Conservation (phyloP, 2,113 vertebrate genomes). For the Agelaius tricolor region DNA sequence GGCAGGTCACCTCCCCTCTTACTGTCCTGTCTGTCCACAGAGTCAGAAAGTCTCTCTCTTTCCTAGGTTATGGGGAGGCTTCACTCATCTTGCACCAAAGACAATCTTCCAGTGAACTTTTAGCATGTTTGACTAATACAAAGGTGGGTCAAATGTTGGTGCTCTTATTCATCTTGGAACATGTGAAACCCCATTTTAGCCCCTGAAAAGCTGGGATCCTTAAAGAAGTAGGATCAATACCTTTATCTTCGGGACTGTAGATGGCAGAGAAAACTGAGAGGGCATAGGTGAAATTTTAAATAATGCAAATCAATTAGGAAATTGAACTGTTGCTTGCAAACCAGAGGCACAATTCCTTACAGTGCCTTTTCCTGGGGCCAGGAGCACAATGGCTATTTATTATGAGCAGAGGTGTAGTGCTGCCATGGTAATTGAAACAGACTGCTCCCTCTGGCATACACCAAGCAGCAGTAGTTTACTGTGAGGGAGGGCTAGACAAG, state of each 20-base stretch:
- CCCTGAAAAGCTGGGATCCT: not conserved
- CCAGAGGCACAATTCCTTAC: not conserved
- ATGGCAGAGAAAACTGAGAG: not conserved
- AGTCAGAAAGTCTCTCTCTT: not conserved
- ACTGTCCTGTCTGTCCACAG: not conserved
- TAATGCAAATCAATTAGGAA: not conserved
- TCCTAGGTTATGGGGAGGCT: not conserved
- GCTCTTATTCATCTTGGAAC: not conserved
- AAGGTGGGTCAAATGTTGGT: not conserved
- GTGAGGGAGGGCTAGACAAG: not conserved
- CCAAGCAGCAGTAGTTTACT: not conserved
- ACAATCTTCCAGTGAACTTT: not conserved
- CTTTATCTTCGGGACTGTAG: not conserved
- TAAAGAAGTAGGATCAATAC: not conserved
- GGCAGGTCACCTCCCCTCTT: not conserved
- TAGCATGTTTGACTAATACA: not conserved
- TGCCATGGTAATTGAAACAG: conserved; percentile 2
- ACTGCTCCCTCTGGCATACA: not conserved
- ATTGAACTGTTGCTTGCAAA: not conserved
- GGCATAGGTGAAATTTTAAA: not conserved
- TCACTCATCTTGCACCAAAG: not conserved
- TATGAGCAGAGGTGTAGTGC: not conserved
- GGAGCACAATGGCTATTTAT: not conserved
- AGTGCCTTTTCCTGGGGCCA: not conserved
- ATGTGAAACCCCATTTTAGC: not conserved